Conservation (phyloP, 2,113 vertebrate species). For the Arizona elegans region DNA sequence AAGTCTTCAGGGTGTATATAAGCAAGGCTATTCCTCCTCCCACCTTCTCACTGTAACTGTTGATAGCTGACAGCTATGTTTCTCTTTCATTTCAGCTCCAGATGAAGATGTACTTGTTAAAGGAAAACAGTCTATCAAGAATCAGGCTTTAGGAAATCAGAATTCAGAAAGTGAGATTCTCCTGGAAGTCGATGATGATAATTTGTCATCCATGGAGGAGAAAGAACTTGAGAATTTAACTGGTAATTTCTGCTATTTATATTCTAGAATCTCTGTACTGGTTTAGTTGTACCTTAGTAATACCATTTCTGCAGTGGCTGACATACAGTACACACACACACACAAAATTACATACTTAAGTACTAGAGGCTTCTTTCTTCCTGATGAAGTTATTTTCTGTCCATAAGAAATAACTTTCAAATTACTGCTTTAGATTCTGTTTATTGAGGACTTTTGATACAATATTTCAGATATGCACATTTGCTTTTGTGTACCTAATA, state of each 20-base stretch:
- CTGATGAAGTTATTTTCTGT: slow-evolving; percentile 37
- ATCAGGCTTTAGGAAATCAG: slow-evolving; percentile 89
- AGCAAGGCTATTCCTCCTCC: neutral
- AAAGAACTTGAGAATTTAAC: slow-evolving; percentile 94
- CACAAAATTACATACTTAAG: neutral
- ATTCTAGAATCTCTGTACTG: slow-evolving; percentile 35
- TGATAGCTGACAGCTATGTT: slow-evolving; percentile 52
- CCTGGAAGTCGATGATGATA: slow-evolving; percentile 91
- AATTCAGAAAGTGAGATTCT: slow-evolving; percentile 87
- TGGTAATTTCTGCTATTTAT: slow-evolving; percentile 75
- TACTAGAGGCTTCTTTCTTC: neutral
- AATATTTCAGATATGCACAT: neutral
- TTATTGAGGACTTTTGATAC: neutral
- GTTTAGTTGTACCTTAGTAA: slow-evolving; percentile 28
- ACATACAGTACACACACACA: neutral
- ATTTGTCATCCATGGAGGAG: slow-evolving; percentile 91
- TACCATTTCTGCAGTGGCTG: neutral
- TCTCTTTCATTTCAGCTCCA: slow-evolving; percentile 77
- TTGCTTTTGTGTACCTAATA: neutral
- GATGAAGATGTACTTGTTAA: slow-evolving; percentile 90
- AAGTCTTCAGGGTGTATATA: neutral
- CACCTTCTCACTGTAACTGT: slow-evolving; percentile 15
- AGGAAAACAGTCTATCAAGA: slow-evolving; percentile 92
- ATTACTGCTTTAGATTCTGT: neutral
- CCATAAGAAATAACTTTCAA: slow-evolving; percentile 9